phyloP scores from a whole-genome alignment of 1,140 invertebrate genomes.

The Scaptomyza graminum region DNA sequence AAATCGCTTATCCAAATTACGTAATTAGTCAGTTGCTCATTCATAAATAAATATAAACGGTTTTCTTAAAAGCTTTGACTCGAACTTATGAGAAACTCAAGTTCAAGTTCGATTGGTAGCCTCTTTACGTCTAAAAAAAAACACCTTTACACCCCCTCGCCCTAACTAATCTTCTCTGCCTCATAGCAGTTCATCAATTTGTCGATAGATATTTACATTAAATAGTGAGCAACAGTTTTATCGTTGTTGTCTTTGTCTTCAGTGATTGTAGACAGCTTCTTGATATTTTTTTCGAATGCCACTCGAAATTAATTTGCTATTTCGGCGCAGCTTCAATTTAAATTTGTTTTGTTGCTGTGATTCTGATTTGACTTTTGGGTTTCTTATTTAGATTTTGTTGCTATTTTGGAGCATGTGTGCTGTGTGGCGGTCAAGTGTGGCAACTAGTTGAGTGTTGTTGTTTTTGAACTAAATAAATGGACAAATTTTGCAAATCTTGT shows the following conservation, averaged over 20 bases:
- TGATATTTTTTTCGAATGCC: slow-evolving; percentile 54
- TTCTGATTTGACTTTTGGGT: slow-evolving; percentile 9
- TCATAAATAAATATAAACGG: slow-evolving; percentile 22
- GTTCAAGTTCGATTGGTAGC: slow-evolving; percentile 51
- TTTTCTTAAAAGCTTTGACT: slow-evolving; percentile 12
- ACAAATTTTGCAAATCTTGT: slow-evolving; percentile 7
- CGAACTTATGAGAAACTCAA: slow-evolving; percentile 8
- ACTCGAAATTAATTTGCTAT: slow-evolving; percentile 44
- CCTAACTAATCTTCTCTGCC: not conserved
- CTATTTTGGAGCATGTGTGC: not conserved
- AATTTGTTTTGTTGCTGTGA: not conserved
- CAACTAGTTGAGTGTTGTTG: slow-evolving; percentile 15
- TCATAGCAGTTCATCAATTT: slow-evolving; percentile 18
- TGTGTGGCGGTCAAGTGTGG: slow-evolving; percentile 20
- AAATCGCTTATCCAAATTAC: slow-evolving; percentile 38
- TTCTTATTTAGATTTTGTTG: slow-evolving; percentile 11
- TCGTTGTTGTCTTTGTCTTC: slow-evolving; percentile 1
- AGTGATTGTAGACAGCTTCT: slow-evolving; percentile 59
- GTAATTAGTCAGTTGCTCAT: slow-evolving; percentile 35
- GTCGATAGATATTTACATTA: slow-evolving; percentile 38
- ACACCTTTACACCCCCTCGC: slow-evolving; percentile 5
- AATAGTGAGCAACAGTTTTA: slow-evolving; percentile 18
- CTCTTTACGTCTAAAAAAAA: slow-evolving; percentile 40
- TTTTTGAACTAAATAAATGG: slow-evolving; percentile 16
- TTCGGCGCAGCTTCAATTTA: slow-evolving; percentile 4